A percentile compares a stretch with the other conserved stretches of the same genome.
phyloP scores from a whole-genome alignment of 2,113 vertebrate species.

The Noctilio leporinus region DNA sequence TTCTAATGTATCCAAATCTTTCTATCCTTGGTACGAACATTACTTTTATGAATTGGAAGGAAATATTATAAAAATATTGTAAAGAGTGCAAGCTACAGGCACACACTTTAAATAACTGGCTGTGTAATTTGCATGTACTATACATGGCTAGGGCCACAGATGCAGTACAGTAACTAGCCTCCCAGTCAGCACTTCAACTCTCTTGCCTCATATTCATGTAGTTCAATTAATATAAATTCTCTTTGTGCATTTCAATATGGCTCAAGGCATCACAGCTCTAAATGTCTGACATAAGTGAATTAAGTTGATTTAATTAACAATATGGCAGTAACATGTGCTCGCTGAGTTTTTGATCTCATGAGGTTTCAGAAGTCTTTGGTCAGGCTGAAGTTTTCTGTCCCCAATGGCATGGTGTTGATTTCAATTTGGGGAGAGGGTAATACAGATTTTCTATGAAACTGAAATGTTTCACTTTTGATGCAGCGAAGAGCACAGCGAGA shows the following conservation, averaged over 20 bases:
- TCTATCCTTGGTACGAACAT: background rate
- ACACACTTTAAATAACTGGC: background rate
- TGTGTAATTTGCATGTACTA: too few relatives aligned
- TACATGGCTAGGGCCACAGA: background rate
- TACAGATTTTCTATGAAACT: background rate
- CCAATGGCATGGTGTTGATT: background rate
- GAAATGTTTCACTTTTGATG: background rate
- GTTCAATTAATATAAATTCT: background rate
- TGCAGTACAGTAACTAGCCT: background rate
- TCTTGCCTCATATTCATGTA: background rate
- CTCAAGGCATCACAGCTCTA: background rate
- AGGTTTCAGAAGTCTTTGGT: background rate
- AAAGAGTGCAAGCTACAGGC: background rate
- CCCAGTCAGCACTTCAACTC: background rate
- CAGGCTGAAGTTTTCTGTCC: background rate
- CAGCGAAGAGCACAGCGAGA: background rate
- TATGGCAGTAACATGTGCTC: background rate
- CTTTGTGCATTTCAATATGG: background rate
- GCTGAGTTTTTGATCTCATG: background rate
- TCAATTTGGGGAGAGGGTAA: background rate
- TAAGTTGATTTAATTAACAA: conserved; percentile 17
- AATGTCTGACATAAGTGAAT: background rate
- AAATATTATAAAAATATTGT: background rate
- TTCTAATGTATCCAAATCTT: background rate
- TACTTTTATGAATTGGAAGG: background rate